A percentile compares a stretch with the other conserved stretches of the same genome.
Evolutionary conservation across 2,113 vertebrate species (phyloP).

Genomic region (Irena cyanogastra): DNA sequence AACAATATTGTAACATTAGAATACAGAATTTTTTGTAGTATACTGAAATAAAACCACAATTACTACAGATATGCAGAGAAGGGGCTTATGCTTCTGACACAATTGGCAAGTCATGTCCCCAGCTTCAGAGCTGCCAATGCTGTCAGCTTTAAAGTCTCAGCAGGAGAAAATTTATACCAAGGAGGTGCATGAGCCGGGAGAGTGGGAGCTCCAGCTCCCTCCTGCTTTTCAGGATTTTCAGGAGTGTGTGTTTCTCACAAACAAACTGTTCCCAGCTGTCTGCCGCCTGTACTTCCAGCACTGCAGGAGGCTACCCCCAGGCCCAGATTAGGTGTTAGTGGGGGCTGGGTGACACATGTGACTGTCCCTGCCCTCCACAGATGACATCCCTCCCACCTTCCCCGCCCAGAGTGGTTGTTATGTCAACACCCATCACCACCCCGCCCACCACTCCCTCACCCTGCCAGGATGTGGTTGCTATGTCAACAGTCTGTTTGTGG

Average conservation of each 20-base stretch:
- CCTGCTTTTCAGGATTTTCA: not conserved
- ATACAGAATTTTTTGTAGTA: not conserved
- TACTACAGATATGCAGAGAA: not conserved
- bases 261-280: not conserved
- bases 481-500: not conserved
- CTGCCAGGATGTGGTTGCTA: not conserved
- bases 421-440: not conserved
- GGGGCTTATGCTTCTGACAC: not conserved
- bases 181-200: not conserved
- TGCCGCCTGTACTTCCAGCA: not conserved
- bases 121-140: accelerated
- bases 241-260: not conserved
- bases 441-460: not conserved
- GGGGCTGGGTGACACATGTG: not conserved
- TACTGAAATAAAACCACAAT: not conserved
- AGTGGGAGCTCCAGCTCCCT: not conserved
- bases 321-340: accelerated
- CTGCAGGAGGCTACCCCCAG: not conserved
- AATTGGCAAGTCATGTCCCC: not conserved
- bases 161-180: not conserved
- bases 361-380: accelerated
- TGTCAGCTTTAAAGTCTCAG: not conserved
- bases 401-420: not conserved
- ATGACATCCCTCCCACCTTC: not conserved
- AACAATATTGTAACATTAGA: not conserved